Base-by-base conservation (phyloP, 2,113 vertebrate species). In the Grallaria varia region DNA sequence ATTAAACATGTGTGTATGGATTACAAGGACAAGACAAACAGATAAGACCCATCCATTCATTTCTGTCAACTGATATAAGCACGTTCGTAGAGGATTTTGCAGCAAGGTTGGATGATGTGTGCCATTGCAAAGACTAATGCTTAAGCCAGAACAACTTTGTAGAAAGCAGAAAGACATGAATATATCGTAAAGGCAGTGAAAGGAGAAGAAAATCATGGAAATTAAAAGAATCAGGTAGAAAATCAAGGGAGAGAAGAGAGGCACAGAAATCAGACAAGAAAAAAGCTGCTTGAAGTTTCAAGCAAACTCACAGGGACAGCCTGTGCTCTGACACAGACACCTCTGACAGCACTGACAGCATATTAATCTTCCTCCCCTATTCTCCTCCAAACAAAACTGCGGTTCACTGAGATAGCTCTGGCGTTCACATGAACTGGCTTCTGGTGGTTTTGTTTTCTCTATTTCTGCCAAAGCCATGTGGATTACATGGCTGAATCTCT, bases 391-490 rank as follows among this genome's bases (percentile, higher is more conserved):
- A 87, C 60, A 90, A 77, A 93, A 81, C 50, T 76, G 67, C 66
- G 80, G 53, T 85, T 96, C 82, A 58, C 67, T 63, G 59, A 92
- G 83, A 90, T 69, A 96, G 63, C 47, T 86, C 67, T 86, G 78
- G 63, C 0, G 0, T 60, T 85, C 78, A 59, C 31, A 89, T 50
- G 16, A 93, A 81, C 55, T 58, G 59, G 44, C 53, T 95, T 85
- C 84, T 94, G 66, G 45, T 64, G 42, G 45, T 69, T 91, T 93
- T 94, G 24, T 76, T 88, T 89, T 79, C 74, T 60, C 40, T 77
- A 11, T 13, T 74, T 73, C 63, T 88, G 83, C 76, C 83, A 88
- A 96, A 94, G 45, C 64, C 55, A 86, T 24, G 68, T n/a, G 73
- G 76, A 90, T 90, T 87, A 87, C 47, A 44, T 17, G 64, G 64